phyloP scores from a whole-genome alignment of 2,797 vertebrate species.

The Gallinago solitaria region DNA sequence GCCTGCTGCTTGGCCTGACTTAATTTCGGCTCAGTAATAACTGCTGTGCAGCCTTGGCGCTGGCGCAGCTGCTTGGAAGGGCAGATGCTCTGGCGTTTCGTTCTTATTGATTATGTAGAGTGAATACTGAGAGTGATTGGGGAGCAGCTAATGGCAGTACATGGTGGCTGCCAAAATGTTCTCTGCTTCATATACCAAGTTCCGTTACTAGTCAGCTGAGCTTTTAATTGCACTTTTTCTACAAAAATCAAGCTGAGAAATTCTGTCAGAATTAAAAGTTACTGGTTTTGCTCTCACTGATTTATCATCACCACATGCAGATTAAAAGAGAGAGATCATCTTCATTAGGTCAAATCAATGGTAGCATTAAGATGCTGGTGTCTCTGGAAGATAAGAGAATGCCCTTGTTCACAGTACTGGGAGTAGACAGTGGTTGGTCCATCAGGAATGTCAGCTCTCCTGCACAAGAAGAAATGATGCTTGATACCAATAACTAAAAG shows the following conservation, averaged over 20 bases:
- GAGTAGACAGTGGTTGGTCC: background rate
- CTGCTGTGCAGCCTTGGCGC: background rate
- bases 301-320: background rate
- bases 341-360: background rate
- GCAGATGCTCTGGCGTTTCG: background rate
- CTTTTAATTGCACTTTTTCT: background rate
- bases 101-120: background rate
- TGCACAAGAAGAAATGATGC: background rate
- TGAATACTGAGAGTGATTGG: background rate
- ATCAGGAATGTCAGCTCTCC: background rate
- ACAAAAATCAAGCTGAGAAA: background rate
- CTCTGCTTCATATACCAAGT: background rate
- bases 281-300: background rate
- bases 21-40: background rate
- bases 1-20: background rate
- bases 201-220: background rate
- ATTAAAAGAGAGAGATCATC: background rate
- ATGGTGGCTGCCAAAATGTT: background rate
- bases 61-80: background rate
- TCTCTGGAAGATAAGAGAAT: background rate
- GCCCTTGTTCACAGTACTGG: background rate
- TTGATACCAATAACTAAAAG: background rate
- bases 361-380: rapidly evolving
- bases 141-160: background rate
- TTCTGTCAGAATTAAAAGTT: background rate